A percentile compares a stretch with the other conserved stretches of the same genome.
Conservation (phyloP, 1,140 invertebrate genomes). For the Pseudachorutes palmiensis region DNA sequence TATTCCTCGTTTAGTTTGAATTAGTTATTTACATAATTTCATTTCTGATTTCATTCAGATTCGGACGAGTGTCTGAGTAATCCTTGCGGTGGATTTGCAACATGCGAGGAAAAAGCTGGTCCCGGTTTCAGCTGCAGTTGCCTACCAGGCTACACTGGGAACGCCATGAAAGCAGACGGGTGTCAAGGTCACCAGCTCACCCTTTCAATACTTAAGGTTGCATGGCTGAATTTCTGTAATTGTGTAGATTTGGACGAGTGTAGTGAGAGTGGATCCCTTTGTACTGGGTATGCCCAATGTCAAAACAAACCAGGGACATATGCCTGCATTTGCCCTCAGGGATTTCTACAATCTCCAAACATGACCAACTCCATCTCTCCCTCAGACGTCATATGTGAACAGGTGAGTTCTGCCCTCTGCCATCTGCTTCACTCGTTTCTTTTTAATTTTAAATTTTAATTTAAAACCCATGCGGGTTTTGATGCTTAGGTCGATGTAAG, state of each 20-base stretch:
- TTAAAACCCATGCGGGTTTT: constrained; percentile 39
- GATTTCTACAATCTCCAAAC: constrained; percentile 61
- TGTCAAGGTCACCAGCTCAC: background rate
- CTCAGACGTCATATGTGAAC: constrained; percentile 69
- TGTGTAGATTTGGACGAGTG: constrained; percentile 81
- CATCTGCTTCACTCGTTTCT: background rate
- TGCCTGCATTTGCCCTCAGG: constrained; percentile 77
- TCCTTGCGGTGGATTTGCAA: background rate
- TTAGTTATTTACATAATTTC: too few species aligned
- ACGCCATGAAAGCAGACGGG: background rate
- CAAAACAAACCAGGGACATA: constrained; percentile 78
- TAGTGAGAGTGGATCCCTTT: constrained; percentile 64
- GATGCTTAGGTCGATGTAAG: constrained; percentile 76
- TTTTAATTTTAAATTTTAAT: background rate
- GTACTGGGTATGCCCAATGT: constrained; percentile 75
- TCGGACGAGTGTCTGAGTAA: background rate
- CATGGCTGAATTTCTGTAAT: constrained; percentile 16
- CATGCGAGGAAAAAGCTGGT: constrained; percentile 32
- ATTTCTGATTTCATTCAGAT: too few species aligned
- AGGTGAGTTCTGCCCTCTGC: constrained; percentile 49
- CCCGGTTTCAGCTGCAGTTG: constrained; percentile 75
- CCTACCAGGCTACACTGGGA: constrained; percentile 63
- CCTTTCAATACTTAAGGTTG: background rate
- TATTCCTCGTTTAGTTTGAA: too few species aligned
- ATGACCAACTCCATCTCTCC: constrained; percentile 61